Evolutionary conservation across 2,888 invertebrate species (phyloP).

Genomic region (Melolontha melolontha): DNA sequence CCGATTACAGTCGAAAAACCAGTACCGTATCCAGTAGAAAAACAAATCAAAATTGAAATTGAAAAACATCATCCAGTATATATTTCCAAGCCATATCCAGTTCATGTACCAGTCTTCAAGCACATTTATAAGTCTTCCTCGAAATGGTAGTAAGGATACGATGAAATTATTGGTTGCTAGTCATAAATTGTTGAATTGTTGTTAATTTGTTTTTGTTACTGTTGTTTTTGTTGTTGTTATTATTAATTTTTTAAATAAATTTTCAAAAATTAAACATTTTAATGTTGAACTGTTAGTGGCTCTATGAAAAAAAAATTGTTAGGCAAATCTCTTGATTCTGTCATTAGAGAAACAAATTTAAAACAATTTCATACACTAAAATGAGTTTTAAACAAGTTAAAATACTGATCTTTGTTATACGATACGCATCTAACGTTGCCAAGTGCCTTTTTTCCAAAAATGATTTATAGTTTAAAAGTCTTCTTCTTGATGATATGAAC

Average conservation of each 20-base stretch:
- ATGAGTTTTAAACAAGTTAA: too few relatives aligned
- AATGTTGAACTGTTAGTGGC: neutral
- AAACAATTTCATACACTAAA: too few relatives aligned
- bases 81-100: conserved; percentile 77
- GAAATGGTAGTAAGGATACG: conserved; percentile 35
- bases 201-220: conserved; percentile 36
- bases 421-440: too few relatives aligned
- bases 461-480: too few relatives aligned
- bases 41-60: conserved; percentile 81
- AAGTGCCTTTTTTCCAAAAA: too few relatives aligned
- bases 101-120: conserved; percentile 80
- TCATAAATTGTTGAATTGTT: conserved; percentile 33
- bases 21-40: conserved; percentile 78
- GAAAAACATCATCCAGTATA: conserved; percentile 78
- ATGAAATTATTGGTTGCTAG: conserved; percentile 26
- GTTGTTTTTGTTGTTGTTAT: conserved; percentile 31
- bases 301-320: too few relatives aligned
- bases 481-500: too few relatives aligned
- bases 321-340: too few relatives aligned
- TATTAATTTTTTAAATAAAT: conserved; percentile 37
- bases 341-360: too few relatives aligned
- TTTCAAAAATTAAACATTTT: conserved; percentile 3
- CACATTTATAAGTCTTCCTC: conserved; percentile 70
- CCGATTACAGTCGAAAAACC: conserved; percentile 81
- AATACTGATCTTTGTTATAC: too few relatives aligned